Evolutionary conservation across 1,140 invertebrate species (phyloP), one percentile per base, ranked within the genome.

Genomic region (Drosophila athabasca): DNA sequence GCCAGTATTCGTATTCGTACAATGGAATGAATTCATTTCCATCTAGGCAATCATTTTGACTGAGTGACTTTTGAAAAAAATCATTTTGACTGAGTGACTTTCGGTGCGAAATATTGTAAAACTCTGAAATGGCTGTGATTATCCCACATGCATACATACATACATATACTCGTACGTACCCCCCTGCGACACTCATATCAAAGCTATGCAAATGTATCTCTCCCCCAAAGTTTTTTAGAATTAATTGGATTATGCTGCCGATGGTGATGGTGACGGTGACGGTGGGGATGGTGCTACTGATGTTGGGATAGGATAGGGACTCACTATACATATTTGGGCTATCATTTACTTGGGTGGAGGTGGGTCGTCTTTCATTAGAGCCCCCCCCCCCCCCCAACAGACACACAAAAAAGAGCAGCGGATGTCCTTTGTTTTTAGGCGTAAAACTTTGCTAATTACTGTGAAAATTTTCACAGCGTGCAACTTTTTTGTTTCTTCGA

Each of bases 371-470:
- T 82, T 82, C 79, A 82, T 77, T 81, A 74, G 59, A 48, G 29
- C 45, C 62, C 17, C 17, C 17, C 17, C 1, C 17, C 17, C 45
- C 62, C 35, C 35, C 44, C 29, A 68, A 50, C 64, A 52, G 55
- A 58, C 19, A 41, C 45, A 46, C 68, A 76, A 75, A 73, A 15
- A 45, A 57, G 45, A 59, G 46, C 59, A 22, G 31, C 75, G 77
- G 79, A 82, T 76, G 66, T 59, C 64, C 77, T 72, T 81, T 79
- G 79, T 87, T 88, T 79, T 73, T 70, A 74, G 83, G 79, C 76
- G 76, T 55, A 88, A 79, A 88, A 88, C 83, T 88, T 88, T 88
- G 83, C 83, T 88, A 88, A 88, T 88, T 88, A 88, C 83, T 79
- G 83, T 76, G 83, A 88, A 88, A 68, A 88, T 88, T 79, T 88